Evolutionary conservation across 2,113 vertebrate species (phyloP), one percentile per base, ranked within the genome.

Genomic region (Dromas ardeola): DNA sequence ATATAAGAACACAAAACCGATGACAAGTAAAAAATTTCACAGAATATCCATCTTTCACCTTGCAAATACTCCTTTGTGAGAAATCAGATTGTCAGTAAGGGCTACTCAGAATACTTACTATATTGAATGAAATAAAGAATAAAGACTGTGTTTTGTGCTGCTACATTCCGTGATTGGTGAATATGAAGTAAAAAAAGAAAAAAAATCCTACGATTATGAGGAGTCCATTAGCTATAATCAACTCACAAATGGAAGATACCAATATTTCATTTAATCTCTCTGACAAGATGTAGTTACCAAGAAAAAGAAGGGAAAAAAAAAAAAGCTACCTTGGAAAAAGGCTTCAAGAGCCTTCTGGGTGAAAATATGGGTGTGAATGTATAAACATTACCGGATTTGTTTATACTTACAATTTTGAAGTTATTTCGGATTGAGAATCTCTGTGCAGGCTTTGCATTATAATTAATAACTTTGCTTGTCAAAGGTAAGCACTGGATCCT

Each of bases 31-130:
- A 98, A 97, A 97, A 98, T 98, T 98, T 98, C 94, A 86, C 97
- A 96, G 98, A 98, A 96, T 98, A 98, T 98, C 97, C 95, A 96
- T 98, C 98, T 98, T 97, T 98, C 98, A 97, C 98, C 96, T 98
- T 97, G 97, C 95, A 97, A 98, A 97, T 98, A 93, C 76, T 98
- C 82, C 96, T 98, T 97, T 97, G 97, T 98, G 97, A 98, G 96
- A 98, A 97, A 97, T 98, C 96, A 97, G 98, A 89, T 94, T 95
- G 94, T 95, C 66, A 85, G 93, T 92, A 94, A 96, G 91, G 93
- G 90, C 93, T 96, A 81, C 94, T 91, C 81, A 76, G 95, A 95
- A 94, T 95, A 93, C 91, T 97, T 95, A 59, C 86, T 92, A 73
- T 81, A 84, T 72, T 85, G 94, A 97, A 96, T 85, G 63, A 95